Percentiles rank a stretch among this genome's conserved stretches.
Conservation (phyloP, 2,888 invertebrate species). For the Luffia ferchaultella region DNA sequence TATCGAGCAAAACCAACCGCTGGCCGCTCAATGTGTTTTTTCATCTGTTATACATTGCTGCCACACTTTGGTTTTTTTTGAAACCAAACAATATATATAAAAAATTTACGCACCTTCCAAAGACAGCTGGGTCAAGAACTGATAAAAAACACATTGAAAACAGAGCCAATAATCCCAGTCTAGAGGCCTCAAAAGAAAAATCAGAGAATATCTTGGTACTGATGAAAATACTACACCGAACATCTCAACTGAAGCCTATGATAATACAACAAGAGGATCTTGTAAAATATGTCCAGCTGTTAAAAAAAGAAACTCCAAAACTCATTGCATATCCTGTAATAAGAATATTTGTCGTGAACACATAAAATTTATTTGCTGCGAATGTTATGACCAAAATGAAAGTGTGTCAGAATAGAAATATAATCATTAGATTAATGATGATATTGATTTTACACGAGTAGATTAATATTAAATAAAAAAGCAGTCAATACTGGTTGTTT, state of each 20-base stretch:
- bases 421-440: conserved; percentile 4
- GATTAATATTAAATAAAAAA: background rate
- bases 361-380: conserved; percentile 13
- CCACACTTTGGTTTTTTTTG: conserved; percentile 18
- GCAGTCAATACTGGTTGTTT: too few relatives aligned
- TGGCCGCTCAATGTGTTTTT: conserved; percentile 21
- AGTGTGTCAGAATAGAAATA: conserved; percentile 8
- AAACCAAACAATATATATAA: conserved; percentile 13
- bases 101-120: conserved; percentile 15
- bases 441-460: conserved; percentile 1
- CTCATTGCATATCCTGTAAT: conserved; percentile 12
- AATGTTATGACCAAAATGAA: conserved; percentile 14
- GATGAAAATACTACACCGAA: conserved; percentile 11
- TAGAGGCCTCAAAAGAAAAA: conserved; percentile 12
- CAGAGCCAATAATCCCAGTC: conserved; percentile 9
- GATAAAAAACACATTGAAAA: conserved; percentile 12
- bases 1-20: conserved; percentile 20
- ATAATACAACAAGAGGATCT: conserved; percentile 11
- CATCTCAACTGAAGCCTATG: conserved; percentile 10
- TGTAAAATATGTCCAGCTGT: conserved; percentile 14
- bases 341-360: conserved; percentile 15
- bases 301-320: conserved; percentile 13
- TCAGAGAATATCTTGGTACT: conserved; percentile 11
- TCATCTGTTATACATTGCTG: conserved; percentile 20
- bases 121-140: conserved; percentile 13